Evolutionary conservation across 2,888 invertebrate genomes (phyloP).

Genomic region (Sepiola atlantica): DNA sequence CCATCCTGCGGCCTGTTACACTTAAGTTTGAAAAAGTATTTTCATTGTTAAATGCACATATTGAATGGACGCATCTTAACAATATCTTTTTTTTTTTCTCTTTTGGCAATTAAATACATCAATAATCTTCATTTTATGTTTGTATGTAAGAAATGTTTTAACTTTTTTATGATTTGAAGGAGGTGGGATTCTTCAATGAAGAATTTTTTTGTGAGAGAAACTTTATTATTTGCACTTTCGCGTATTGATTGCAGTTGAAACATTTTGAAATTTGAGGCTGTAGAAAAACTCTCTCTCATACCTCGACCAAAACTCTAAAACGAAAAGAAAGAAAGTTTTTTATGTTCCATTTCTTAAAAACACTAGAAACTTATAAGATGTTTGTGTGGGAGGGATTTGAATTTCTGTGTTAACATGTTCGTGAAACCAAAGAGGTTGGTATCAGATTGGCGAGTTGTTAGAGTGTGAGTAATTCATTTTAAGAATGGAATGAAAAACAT

Average conservation of each 20-base stretch:
- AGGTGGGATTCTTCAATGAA: neutral
- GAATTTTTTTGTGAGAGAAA: neutral
- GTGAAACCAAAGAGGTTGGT: neutral
- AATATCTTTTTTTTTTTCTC: too few species aligned
- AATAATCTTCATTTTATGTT: too few species aligned
- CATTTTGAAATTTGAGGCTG: neutral
- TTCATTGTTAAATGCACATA: too few species aligned
- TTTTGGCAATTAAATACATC: too few species aligned
- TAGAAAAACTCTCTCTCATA: neutral
- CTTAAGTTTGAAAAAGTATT: too few species aligned
- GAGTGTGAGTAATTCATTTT: slow-evolving; percentile 32
- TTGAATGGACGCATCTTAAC: too few species aligned
- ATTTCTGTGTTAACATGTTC: slow-evolving; percentile 32
- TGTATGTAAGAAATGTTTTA: too few species aligned
- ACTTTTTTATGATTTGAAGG: neutral
- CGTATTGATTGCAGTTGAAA: neutral
- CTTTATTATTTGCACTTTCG: neutral
- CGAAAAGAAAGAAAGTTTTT: neutral
- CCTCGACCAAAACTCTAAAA: neutral
- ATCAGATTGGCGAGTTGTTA: neutral
- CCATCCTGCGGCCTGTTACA: too few species aligned
- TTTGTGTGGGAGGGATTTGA: slow-evolving; percentile 19
- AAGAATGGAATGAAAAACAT: slow-evolving; percentile 2
- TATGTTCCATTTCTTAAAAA: neutral
- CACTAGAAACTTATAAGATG: neutral